These are phyloP conservation scores for Verasper variegatus DNA, from an alignment of 2,113 vertebrate genomes.

Conservation along the genomic window DNA sequence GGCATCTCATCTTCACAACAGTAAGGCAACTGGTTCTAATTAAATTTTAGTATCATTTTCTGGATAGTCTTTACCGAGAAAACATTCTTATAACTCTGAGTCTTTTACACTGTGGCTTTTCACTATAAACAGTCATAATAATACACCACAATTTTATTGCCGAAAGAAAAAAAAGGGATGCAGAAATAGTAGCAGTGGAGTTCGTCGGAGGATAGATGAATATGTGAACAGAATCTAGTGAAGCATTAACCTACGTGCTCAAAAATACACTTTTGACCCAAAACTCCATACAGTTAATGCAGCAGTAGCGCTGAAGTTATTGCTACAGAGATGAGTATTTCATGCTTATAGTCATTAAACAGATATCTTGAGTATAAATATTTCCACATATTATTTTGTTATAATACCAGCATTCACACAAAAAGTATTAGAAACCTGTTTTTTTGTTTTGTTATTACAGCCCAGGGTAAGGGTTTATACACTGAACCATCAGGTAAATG, in stretches of 20 bases:
- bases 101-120: constrained; percentile 74
- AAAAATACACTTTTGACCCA: background rate
- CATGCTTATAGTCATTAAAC: background rate
- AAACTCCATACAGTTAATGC: background rate
- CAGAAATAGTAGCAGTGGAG: constrained; percentile 39
- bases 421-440: background rate
- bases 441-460: background rate
- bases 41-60: constrained; percentile 80
- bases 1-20: constrained; percentile 65
- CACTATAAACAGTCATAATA: constrained; percentile 73
- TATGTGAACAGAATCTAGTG: constrained; percentile 15
- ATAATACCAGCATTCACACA: background rate
- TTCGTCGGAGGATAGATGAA: constrained; percentile 33
- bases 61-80: constrained; percentile 72
- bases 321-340: too few relatives aligned
- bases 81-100: constrained; percentile 77
- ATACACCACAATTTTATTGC: constrained; percentile 64
- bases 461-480: background rate
- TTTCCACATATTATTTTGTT: background rate
- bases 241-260: constrained; percentile 5
- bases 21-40: constrained; percentile 80
- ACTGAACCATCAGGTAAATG: constrained; percentile 4
- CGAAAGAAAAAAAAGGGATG: constrained; percentile 51
- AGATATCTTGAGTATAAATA: background rate
- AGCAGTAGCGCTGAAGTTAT: background rate